Evolutionary conservation across 1,140 invertebrate species (phyloP), one percentile per base, ranked within the genome.

Genomic region (Hyles euphorbiae): DNA sequence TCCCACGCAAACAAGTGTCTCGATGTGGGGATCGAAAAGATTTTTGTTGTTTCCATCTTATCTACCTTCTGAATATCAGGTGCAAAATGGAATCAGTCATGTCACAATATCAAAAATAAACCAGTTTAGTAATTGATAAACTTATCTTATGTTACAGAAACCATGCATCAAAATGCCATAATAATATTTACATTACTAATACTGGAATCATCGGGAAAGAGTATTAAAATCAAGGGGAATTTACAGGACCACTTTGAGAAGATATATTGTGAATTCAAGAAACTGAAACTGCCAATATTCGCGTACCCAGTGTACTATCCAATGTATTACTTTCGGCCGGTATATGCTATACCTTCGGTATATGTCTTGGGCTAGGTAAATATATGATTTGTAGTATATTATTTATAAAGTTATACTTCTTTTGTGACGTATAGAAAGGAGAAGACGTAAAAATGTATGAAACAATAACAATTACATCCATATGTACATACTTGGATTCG

Each of bases 251-350:
- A 43, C 6, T 9, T 36, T 22, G 43, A 45, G 7, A 43, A 54
- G 10, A 43, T 54, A 44, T 54, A 44, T 36, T 44, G 53, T 54
- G 8, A 36, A 3, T 32, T 54, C 34, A 54, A 54, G 40, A 54
- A 45, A 22, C 40, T 32, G 4, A 49, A 49, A 6, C n/a, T 3
- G n/a, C 6, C 12, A 9, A 43, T 62, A 8, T 40, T 57, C 12
- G 33, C 52, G 6, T 62, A 59, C 48, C 53, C 56, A 0, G 40
- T 62, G 10, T 59, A 65, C 43, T 65, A 66, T 53, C 64, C 64
- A 22, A 33, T 56, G 3, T 62, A 59, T 50, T 65, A 61, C 40
- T 54, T 53, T 5, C 45, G 49, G 10, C 9, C 33, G 8, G 32
- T 45, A 11, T 58, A 45, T 51, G 10, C 36, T 34, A 12, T 54